Evolutionary conservation across 2,888 invertebrate genomes (phyloP).

Genomic region (Tinea semifulvella): DNA sequence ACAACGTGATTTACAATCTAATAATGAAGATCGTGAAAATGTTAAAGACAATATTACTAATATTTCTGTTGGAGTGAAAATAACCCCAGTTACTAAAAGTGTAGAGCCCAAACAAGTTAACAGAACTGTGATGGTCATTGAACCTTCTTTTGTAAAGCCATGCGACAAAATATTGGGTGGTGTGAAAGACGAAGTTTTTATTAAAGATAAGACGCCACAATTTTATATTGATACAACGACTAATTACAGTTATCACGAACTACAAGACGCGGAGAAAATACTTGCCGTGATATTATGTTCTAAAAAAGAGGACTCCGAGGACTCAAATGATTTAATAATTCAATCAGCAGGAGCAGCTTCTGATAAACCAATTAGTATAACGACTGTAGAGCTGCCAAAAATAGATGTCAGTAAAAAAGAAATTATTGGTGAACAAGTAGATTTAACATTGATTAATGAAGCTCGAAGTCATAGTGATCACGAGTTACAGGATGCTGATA

Average conservation of each 20-base stretch:
- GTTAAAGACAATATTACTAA: background rate
- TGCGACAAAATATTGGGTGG: background rate
- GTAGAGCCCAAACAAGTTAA: no score
- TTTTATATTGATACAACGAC: background rate
- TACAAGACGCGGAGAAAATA: slow-evolving; percentile 29
- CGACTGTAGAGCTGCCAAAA: no score
- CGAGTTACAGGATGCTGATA: slow-evolving; percentile 30
- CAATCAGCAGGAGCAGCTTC: no score
- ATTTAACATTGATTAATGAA: background rate
- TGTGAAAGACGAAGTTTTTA: background rate
- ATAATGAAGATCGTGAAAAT: background rate
- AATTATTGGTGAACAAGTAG: no score
- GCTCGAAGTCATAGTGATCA: slow-evolving; percentile 23
- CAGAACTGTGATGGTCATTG: no score
- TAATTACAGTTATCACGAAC: slow-evolving; percentile 32
- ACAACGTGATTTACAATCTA: background rate
- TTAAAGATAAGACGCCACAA: background rate
- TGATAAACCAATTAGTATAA: no score
- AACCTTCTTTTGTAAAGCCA: no score
- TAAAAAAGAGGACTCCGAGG: no score
- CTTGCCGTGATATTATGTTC: slow-evolving; percentile 18
- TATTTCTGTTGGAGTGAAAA: background rate
- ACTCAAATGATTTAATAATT: no score
- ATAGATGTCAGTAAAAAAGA: no score
- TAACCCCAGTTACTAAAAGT: no score